A percentile compares a stretch with the other conserved stretches of the same genome.
Conservation (phyloP, 2,113 vertebrate species). For the Phocoena phocoena region DNA sequence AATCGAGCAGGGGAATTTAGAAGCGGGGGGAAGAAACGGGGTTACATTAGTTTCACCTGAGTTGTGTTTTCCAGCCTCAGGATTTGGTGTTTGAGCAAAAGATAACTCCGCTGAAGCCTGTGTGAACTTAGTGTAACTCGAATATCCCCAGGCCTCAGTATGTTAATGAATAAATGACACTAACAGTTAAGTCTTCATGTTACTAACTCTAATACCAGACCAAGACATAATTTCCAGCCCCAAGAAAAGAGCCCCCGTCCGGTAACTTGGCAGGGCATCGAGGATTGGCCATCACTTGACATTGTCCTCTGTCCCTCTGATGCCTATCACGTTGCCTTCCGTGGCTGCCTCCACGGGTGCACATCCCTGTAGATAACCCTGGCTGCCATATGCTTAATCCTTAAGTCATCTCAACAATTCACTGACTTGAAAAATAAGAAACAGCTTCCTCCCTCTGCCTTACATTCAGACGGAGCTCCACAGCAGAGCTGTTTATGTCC, state of each 20-base stretch:
- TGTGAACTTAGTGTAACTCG: background rate
- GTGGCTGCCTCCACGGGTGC: fast-evolving
- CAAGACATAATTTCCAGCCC: background rate
- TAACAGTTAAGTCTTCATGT: background rate
- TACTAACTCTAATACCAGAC: background rate
- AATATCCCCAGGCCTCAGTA: background rate
- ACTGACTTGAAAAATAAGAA: background rate
- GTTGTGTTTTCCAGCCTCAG: background rate
- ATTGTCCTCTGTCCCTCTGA: background rate
- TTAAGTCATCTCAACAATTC: background rate
- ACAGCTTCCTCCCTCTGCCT: background rate
- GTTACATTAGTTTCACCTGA: background rate
- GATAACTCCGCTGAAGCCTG: background rate
- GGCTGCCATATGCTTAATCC: background rate
- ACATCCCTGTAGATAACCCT: background rate
- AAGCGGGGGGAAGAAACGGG: background rate
- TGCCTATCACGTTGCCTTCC: background rate
- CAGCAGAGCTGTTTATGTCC: background rate
- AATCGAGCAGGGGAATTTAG: background rate
- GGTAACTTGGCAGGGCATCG: background rate
- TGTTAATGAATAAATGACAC: background rate
- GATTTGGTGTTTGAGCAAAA: background rate
- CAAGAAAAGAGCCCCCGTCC: background rate
- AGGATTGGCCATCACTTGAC: background rate
- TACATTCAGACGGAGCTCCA: background rate